phyloP scores from a whole-genome alignment of 2,888 invertebrate species.

The Amblyteles armatorius region DNA sequence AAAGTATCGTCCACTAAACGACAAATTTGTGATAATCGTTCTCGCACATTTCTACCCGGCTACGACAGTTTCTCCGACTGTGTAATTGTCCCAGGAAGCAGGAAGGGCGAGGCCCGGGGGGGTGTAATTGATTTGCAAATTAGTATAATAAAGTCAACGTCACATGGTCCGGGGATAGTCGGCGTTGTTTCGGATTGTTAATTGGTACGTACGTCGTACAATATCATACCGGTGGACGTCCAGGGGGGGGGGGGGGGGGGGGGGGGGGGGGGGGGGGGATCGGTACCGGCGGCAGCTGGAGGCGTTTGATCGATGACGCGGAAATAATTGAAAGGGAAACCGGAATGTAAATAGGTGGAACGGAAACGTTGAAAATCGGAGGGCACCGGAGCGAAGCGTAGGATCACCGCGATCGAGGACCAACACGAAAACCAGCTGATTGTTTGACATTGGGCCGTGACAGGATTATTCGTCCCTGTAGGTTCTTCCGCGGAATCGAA shows the following conservation, averaged over 20 bases:
- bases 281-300: not conserved
- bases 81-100: not conserved
- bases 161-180: not conserved
- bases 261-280: too few relatives aligned
- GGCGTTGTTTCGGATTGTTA: not conserved
- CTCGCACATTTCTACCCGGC: not conserved
- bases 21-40: constrained; percentile 4
- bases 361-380: constrained; percentile 17
- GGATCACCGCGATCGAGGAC: constrained; percentile 19
- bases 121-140: constrained; percentile 4
- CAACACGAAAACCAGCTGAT: constrained; percentile 27
- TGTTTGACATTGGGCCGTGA: constrained; percentile 54
- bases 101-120: not conserved
- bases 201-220: constrained; percentile 35
- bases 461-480: constrained; percentile 46
- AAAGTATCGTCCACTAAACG: not conserved
- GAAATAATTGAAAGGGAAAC: constrained; percentile 56
- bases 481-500: constrained; percentile 39
- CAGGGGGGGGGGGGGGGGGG: too few relatives aligned
- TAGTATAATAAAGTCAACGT: constrained; percentile 26
- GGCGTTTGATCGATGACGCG: constrained; percentile 45
- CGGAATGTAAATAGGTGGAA: constrained; percentile 21
- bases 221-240: not conserved
- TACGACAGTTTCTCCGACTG: not conserved
- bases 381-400: not conserved